Percentiles rank a stretch among this genome's conserved stretches.
Conservation (phyloP, 2,113 vertebrate species). For the Apodemus sylvaticus region DNA sequence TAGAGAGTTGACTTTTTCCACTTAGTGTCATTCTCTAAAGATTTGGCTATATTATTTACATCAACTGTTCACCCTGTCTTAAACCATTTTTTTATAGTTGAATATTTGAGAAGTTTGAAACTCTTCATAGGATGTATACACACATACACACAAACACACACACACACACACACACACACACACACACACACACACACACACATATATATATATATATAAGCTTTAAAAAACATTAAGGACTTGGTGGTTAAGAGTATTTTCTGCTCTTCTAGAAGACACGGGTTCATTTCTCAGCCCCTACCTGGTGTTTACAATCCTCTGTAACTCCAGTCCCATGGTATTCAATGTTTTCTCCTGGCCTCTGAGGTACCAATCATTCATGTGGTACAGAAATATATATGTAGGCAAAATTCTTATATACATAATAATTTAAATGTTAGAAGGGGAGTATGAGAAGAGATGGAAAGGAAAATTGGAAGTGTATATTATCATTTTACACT, state of each 20-base stretch:
- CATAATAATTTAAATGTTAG: not conserved
- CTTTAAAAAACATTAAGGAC: not conserved
- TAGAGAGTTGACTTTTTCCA: not conserved
- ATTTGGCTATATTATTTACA: not conserved
- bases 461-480: not conserved
- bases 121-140: not conserved
- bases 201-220: not conserved
- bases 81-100: not conserved
- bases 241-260: not conserved
- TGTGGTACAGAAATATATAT: not conserved
- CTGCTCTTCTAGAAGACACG: not conserved
- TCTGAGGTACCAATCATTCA: not conserved
- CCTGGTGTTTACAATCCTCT: not conserved
- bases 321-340: not conserved
- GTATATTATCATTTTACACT: not conserved
- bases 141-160: no score
- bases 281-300: not conserved
- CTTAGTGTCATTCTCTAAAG: not conserved
- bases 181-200: no score
- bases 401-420: not conserved
- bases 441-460: not conserved
- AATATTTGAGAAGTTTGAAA: not conserved
- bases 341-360: not conserved
- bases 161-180: no score
- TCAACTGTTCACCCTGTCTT: not conserved